Evolutionary conservation across 2,113 vertebrate genomes (phyloP).

Genomic region (Nannobrachium achirus): DNA sequence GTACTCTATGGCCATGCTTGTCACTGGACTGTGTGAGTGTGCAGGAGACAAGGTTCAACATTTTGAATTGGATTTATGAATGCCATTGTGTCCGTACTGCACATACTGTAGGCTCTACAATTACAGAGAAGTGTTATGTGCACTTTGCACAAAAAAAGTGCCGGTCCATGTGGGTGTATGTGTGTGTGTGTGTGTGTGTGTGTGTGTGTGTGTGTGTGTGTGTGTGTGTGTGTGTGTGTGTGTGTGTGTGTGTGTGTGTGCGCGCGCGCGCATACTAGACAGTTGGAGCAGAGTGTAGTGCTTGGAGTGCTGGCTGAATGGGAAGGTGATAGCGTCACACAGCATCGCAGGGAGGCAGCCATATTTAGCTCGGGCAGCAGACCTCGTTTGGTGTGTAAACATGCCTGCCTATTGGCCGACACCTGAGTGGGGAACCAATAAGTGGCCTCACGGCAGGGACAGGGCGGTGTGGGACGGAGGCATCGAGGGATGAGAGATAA

Average conservation of each 20-base stretch:
- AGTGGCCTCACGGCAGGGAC: not conserved
- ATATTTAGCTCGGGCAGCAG: conserved; percentile 1
- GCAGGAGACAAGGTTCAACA: too few species aligned
- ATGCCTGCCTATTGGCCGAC: not conserved
- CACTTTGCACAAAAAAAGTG: not conserved
- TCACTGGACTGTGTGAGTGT: too few species aligned
- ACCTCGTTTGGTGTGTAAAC: not conserved
- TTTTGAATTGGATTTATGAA: too few species aligned
- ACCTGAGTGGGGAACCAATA: not conserved
- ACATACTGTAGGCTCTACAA: too few species aligned
- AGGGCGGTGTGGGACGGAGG: not conserved
- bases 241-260: not conserved
- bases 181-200: not conserved
- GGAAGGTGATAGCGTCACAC: conserved; percentile 7
- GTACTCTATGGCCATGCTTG: too few species aligned
- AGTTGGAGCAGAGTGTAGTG: not conserved
- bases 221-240: not conserved
- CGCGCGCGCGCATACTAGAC: not conserved
- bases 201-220: not conserved
- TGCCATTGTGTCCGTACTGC: too few species aligned
- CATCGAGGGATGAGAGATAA: not conserved
- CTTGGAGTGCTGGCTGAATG: not conserved
- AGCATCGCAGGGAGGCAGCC: conserved; percentile 1
- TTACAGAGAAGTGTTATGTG: too few species aligned
- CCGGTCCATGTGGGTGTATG: not conserved